phyloP scores from a whole-genome alignment of 2,797 vertebrate genomes.

The Intellagama lesueurii region DNA sequence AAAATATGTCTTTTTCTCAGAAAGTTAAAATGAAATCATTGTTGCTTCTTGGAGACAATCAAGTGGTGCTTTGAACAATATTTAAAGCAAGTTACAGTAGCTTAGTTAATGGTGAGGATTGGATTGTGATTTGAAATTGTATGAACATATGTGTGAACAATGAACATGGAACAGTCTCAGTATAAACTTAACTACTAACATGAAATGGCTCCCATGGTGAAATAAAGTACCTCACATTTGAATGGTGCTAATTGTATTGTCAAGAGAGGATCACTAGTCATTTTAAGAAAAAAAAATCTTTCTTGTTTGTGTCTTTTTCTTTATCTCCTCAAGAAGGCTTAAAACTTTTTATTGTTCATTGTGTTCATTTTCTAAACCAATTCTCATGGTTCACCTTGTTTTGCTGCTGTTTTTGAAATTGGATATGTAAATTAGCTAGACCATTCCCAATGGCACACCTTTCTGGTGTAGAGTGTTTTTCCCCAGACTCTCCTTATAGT shows the following conservation, averaged over 20 bases:
- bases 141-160: too few species aligned
- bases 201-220: background rate
- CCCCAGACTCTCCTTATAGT: conserved; percentile 20
- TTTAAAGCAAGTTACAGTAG: background rate
- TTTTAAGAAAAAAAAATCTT: background rate
- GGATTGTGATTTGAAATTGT: background rate
- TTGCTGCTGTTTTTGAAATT: conserved; percentile 46
- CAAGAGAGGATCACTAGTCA: background rate
- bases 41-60: background rate
- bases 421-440: conserved; percentile 37
- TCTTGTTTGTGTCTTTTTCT: background rate
- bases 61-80: background rate
- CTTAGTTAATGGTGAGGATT: background rate
- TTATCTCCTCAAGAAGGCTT: background rate
- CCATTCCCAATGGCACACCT: conserved; percentile 18
- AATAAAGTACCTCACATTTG: conserved; percentile 1
- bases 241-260: background rate
- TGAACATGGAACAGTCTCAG: background rate
- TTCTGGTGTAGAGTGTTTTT: conserved; percentile 10
- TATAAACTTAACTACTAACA: background rate
- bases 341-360: background rate
- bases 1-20: background rate
- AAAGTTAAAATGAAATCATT: background rate
- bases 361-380: conserved; percentile 10
- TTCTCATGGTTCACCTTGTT: conserved; percentile 39